Evolutionary conservation across 2,888 invertebrate species (phyloP), one percentile per base, ranked within the genome.

Genomic region (Ophion ventricosus): DNA sequence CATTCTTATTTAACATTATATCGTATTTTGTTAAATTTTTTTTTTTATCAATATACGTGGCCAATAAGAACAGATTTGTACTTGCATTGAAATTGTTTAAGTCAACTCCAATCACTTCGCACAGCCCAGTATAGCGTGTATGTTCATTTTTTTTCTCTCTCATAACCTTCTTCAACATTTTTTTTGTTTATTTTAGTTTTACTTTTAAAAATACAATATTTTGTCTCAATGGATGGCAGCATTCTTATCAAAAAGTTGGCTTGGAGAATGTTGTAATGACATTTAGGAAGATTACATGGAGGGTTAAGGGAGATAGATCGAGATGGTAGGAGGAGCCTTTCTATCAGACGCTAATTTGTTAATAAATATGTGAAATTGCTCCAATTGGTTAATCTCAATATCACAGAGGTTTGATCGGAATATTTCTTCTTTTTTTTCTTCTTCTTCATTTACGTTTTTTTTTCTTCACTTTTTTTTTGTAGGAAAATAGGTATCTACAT

Each of bases 1-100:
- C 87, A 89, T 91, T 87, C 85, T 85, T 88, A 87, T 91, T 90
- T 88, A 90, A 85, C 83, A 81, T 87, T 86, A 87, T 20, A 61
- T 87, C 81, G 80, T 86, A 82, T 76, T 75, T 61, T 66, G 23
- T 49, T 56, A 43, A 43, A 26, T 69, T 77, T 72, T 59, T 77
- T 59, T 90, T 89, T 88, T 91, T 92, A 91, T 91, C 91, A 92
- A 92, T 92, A 93, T 92, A 92, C 91, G 93, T 92, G 92, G 92
- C 93, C 93, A 93, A 93, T 93, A 93, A 93, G 92, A 93, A 93
- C 92, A 93, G 93, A 92, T 93, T 93, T 93, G 93, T 93, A 93
- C 93, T 93, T 93, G 93, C 91, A 93, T 92, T 93, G 92, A 93
- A 93, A 93, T 93, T 92, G 92, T 93, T 86, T 92, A 92, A 92